Evolutionary conservation across 1,140 invertebrate genomes (phyloP).

Genomic region (Hermatobates lingyangjiaoensis): DNA sequence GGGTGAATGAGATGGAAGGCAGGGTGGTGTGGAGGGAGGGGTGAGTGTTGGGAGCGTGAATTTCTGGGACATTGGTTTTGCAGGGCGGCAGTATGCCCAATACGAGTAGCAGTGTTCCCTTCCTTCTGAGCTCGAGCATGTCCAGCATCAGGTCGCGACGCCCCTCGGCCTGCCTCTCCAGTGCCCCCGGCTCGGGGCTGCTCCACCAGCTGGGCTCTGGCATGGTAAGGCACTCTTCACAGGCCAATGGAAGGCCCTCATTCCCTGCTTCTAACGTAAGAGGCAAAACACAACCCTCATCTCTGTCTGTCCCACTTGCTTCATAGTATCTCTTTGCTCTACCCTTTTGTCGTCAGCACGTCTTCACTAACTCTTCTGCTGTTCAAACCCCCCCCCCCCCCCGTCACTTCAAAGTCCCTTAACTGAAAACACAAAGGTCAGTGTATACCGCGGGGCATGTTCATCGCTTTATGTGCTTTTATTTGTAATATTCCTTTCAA

Average conservation of each 20-base stretch:
- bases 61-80: too few relatives aligned
- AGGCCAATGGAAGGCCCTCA: constrained; percentile 37
- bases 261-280: constrained; percentile 48
- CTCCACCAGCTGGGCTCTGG: constrained; percentile 67
- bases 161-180: constrained; percentile 41
- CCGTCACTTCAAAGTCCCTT: too few relatives aligned
- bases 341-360: too few relatives aligned
- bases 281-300: constrained; percentile 28
- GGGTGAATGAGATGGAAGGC: too few relatives aligned
- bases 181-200: constrained; percentile 50
- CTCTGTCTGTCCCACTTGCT: constrained; percentile 4
- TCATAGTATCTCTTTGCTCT: background rate
- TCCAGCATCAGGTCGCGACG: constrained; percentile 59
- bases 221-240: constrained; percentile 64
- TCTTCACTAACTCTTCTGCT: too few relatives aligned
- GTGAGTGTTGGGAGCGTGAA: too few relatives aligned
- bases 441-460: too few relatives aligned
- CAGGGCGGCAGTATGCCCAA: constrained; percentile 72
- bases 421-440: too few relatives aligned
- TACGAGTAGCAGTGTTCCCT: constrained; percentile 68
- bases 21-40: too few relatives aligned
- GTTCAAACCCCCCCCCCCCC: too few relatives aligned
- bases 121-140: constrained; percentile 61
- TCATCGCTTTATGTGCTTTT: too few relatives aligned
- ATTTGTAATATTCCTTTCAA: too few relatives aligned